Evolutionary conservation across 92 coral and sea anemone species (phyloP), one percentile per base, ranked within the genome.

Genomic region (Epizoanthus ramosus): DNA sequence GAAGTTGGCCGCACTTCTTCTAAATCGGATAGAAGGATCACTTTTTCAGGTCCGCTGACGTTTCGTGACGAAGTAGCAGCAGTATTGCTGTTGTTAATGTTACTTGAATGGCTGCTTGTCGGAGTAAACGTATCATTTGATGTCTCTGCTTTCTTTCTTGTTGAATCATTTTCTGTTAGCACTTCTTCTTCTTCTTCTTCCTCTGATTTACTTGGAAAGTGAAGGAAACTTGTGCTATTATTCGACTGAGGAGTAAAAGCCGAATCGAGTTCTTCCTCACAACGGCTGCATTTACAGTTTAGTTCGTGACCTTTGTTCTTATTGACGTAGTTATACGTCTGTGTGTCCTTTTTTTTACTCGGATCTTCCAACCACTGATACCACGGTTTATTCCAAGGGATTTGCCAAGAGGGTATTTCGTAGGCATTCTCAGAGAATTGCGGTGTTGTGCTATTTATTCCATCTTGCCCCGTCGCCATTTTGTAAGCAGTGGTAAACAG

Each of bases 391-490:
- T 80, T 93, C 98, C 98, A 93, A 12, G 91, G 90, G 13, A 90
- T 85, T 79, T 93, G 98, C 98, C 98, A 93, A 5, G 98, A 91
- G 22, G 98, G 98, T 16, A 93, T 93, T 81, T 93, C 98, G 71
- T 93, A 93, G 80, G 85, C 73, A 4, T 74, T 54, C 71, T 35
- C 63, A 35, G 79, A 76, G 60, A 63, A 64, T n/a, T 77, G 77
- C 8, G 41, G 65, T n/a, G 74, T 61, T 4, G 81, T 76, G 22
- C 69, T 60, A 4, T 21, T 61, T 8, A 76, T 76, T 0, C 81
- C 81, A 22, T 73, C 79, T 47, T 76, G 69, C 4, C 68, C 81
- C 57, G 75, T 5, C 75, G 57, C 57, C 54, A 76, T 76, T 41
- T 72, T 19, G 16, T 19, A 31, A 3, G 37, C 16, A 28, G 15